Base-by-base conservation (phyloP, 2,113 vertebrate species). In the Urocynchramus pylzowi region DNA sequence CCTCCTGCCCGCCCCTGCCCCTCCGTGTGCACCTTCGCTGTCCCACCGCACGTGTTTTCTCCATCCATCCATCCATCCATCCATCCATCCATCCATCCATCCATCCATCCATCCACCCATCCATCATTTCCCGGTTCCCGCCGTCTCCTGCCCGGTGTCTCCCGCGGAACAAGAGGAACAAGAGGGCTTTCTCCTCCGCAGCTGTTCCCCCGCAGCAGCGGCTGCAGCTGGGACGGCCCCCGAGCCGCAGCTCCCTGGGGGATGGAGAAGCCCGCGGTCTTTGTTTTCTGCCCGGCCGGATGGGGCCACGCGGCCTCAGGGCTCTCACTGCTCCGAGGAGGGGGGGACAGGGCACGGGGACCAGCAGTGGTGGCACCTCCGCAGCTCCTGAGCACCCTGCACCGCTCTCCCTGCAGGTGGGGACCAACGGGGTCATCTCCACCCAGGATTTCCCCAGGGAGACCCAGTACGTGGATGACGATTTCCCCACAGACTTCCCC, bases 341-440 rank as follows among this genome's bases (percentile, higher is more conserved):
- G 3, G 3, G 10, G 54, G 56, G 33, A 53, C 35, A 4, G 2
- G 21, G 33, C 7, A 0, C 4, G 31, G 83, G 37, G 31, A 23
- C 4, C 1, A 0, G 33, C 17, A 5, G 13, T 3, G 27, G 86
- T 57, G 64, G 17, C 39, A 33, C 39, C 68, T 45, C 57, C 3
- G 56, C 85, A 7, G 54, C 60, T 41, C 60, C 93, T 84, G 65
- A 74, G 49, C 70, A 1, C 41, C 52, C 26, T 20, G 50, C 10
- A 0, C 61, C 3, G 0, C 79, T 95, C 53, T 94, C 65, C 87
- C 74, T 65, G 53, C 90, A 99, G 99, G 99, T 99, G 92, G 99
- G 99, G 68, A 99, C 99, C 97, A 99, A 99, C 44, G 99, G 99
- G 50, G 98, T 99, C 98, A 98, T 99, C 96, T 99, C 99, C 73